These are phyloP conservation scores for Oscarella lobularis DNA, from an alignment of 37 sponge, comb jelly and placozoan genomes.

Conservation along the genomic window DNA sequence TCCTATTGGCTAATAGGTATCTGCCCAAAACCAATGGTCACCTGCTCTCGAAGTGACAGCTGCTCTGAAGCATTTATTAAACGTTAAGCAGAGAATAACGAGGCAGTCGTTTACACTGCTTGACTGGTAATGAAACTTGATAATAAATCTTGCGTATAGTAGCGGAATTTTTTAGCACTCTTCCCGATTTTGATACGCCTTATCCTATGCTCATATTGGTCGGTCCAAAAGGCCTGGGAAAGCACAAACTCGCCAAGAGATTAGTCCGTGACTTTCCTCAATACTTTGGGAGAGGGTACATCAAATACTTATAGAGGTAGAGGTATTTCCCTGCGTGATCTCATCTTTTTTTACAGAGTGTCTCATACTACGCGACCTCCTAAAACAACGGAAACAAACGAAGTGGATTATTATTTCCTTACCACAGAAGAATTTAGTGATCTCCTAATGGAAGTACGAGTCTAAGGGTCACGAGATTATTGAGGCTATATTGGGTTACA, in stretches of 20 bases:
- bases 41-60: background rate
- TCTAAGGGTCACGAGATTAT: background rate
- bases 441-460: background rate
- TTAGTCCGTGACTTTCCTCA: background rate
- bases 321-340: background rate
- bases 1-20: background rate
- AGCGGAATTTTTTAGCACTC: constrained; percentile 5
- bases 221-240: background rate
- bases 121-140: background rate
- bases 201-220: background rate
- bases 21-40: background rate
- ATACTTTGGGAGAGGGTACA: background rate
- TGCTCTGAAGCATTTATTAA: background rate
- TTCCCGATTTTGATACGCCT: background rate
- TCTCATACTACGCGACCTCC: background rate
- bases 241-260: background rate
- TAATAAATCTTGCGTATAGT: no score
- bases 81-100: background rate
- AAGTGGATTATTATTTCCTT: background rate
- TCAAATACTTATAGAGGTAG: background rate
- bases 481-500: background rate
- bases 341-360: background rate
- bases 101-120: background rate
- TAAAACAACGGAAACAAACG: background rate
- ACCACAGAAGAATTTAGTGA: background rate